Evolutionary conservation across 2,888 invertebrate genomes (phyloP).

Genomic region (Acronicta leporina): DNA sequence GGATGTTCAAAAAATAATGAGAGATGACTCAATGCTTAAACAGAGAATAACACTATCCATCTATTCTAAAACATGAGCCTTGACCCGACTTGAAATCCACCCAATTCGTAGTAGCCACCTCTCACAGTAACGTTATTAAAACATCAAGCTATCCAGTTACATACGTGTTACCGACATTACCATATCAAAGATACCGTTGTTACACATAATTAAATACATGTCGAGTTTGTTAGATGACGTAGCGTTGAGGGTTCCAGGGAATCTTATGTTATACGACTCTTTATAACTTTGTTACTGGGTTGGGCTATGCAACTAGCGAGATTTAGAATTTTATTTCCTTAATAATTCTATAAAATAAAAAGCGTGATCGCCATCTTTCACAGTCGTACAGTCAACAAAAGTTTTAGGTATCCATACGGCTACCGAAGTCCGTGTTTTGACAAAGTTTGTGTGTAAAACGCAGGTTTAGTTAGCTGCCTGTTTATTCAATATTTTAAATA

Average conservation of each 20-base stretch:
- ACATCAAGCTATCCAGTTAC: slow-evolving; percentile 47
- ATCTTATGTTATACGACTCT: slow-evolving; percentile 67
- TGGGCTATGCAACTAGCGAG: slow-evolving; percentile 54
- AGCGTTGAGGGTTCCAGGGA: slow-evolving; percentile 66
- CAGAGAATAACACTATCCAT: no score
- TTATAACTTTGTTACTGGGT: slow-evolving; percentile 48
- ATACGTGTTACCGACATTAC: slow-evolving; percentile 36
- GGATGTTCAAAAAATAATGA: no score
- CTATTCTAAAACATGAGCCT: background rate
- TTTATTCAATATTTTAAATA: no score
- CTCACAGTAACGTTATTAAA: slow-evolving; percentile 32
- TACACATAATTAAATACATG: slow-evolving; percentile 59
- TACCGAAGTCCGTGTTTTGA: no score
- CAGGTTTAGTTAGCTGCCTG: no score
- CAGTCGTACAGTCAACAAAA: no score
- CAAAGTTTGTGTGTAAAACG: no score
- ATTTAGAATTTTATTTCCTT: background rate
- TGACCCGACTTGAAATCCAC: slow-evolving; percentile 7
- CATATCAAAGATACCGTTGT: slow-evolving; percentile 55
- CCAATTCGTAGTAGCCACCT: slow-evolving; percentile 21
- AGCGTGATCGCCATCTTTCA: no score
- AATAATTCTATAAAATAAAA: no score
- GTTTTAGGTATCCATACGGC: no score
- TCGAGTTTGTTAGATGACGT: slow-evolving; percentile 64
- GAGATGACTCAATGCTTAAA: no score